Base-by-base conservation (phyloP, 2,888 invertebrate genomes). In the Priocnemis perturbator region DNA sequence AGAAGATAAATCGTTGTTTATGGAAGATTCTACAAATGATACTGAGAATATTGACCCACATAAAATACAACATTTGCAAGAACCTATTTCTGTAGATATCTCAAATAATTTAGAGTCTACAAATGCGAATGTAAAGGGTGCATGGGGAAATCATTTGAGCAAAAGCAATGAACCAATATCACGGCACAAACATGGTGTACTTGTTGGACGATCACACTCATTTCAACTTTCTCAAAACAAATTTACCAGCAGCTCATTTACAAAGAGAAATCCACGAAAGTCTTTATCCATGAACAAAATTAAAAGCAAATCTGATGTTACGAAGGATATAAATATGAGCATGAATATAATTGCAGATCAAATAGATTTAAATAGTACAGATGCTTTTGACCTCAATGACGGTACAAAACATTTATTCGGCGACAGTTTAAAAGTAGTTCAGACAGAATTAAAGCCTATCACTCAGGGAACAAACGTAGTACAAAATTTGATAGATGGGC, bases 221-320 rank as follows among this genome's bases (percentile, higher is more conserved):
- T 91, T 91, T 82, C 91, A 91, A 80, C 85, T 93, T 15, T 91
- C 93, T 0, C 92, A 93, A 79, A 94, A 95, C 84, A 89, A 95
- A 69, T 96, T 95, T 89, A 91, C 92, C 66, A 91, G 92, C 57
- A 90, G 92, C 21, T 93, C 91, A 78, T 94, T 95, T 87, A 91
- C 92, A 4, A 92, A 95, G 82, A 91, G 95, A 80, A 95, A 96
- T 90, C 95, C 96, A 0, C 91, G 95, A 80, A 96, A 96, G 87
- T 91, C 92, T 0, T 78, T 92, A 4, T 91, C 91, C 0, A 53
- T 71, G 19, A 70, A 62, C 17, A 87, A 83, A 21, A 80, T 89
- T 58, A 79, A 78, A 63, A 80, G 57, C 56, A 85, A 84, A 59
- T 77, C 83, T 0, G 88, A 88, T 30, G 86, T 82, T 52, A 84